Percentiles rank a stretch among this genome's conserved stretches.
Conservation (phyloP, 2,888 invertebrate species). For the Syrphus vitripennis region DNA sequence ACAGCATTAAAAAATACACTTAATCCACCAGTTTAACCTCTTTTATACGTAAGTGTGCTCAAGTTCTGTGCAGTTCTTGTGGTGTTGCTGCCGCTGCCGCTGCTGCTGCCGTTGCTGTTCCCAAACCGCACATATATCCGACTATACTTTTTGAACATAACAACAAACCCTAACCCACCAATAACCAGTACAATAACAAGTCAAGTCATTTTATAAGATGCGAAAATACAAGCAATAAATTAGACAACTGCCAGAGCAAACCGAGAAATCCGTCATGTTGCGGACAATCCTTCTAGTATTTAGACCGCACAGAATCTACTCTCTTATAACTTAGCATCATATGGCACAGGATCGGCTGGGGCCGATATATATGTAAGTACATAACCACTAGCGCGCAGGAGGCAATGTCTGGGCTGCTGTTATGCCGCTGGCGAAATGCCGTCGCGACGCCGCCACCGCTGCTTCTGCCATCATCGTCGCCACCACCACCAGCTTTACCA, state of each 20-base stretch:
- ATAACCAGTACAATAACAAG: slow-evolving; percentile 46
- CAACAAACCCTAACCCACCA: slow-evolving; percentile 1
- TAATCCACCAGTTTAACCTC: slow-evolving; percentile 35
- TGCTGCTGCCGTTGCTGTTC: slow-evolving; percentile 27
- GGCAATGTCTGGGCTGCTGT: slow-evolving; percentile 55
- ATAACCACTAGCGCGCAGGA: slow-evolving; percentile 12
- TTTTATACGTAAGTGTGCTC: slow-evolving; percentile 40
- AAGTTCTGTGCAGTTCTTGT: slow-evolving; percentile 13
- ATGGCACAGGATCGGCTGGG: slow-evolving; percentile 30
- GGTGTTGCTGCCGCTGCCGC: no score
- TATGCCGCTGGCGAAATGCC: slow-evolving; percentile 33
- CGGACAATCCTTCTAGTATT: slow-evolving; percentile 60
- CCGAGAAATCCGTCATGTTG: slow-evolving; percentile 68
- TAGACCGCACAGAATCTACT: slow-evolving; percentile 60
- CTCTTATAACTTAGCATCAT: slow-evolving; percentile 22
- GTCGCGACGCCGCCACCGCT: slow-evolving; percentile 12
- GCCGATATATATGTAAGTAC: not conserved
- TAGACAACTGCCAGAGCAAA: slow-evolving; percentile 60
- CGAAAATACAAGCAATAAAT: slow-evolving; percentile 64
- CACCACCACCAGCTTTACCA: slow-evolving; percentile 4
- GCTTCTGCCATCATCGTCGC: slow-evolving; percentile 4
- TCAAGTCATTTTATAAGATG: slow-evolving; percentile 56
- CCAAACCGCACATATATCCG: slow-evolving; percentile 15
- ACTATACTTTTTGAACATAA: not conserved
- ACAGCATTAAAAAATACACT: slow-evolving; percentile 38